Conservation (phyloP, 2,797 vertebrate genomes). For the Acanthurus leucopareius region DNA sequence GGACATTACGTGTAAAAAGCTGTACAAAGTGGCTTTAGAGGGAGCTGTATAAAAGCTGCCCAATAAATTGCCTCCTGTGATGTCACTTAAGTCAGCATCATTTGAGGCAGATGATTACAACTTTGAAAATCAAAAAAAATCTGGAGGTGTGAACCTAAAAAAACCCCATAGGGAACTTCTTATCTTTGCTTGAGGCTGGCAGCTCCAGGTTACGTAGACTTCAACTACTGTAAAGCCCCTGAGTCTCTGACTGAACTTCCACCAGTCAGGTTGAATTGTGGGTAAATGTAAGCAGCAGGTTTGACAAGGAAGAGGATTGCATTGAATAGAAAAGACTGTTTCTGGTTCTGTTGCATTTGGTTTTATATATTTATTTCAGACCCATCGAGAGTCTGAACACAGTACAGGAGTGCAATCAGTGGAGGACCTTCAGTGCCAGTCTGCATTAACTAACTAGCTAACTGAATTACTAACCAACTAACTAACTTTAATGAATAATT, state of each 20-base stretch:
- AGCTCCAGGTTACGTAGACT: neutral
- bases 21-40: neutral
- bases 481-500: too few species aligned
- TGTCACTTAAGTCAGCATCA: neutral
- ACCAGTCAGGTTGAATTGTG: neutral
- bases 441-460: too few species aligned
- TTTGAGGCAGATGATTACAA: neutral
- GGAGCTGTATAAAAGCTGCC: neutral
- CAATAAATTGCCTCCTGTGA: neutral
- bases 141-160: neutral
- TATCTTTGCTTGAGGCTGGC: neutral
- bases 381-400: too few species aligned
- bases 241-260: neutral
- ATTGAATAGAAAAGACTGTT: neutral
- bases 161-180: neutral
- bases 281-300: neutral
- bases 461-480: too few species aligned
- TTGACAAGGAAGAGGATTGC: neutral
- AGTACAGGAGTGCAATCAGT: too few species aligned
- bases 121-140: neutral
- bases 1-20: neutral
- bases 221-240: neutral
- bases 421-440: neutral
- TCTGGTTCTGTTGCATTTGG: neutral
- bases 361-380: neutral